phyloP scores from a whole-genome alignment of 2,888 invertebrate genomes.

The Mesoligia furuncula region DNA sequence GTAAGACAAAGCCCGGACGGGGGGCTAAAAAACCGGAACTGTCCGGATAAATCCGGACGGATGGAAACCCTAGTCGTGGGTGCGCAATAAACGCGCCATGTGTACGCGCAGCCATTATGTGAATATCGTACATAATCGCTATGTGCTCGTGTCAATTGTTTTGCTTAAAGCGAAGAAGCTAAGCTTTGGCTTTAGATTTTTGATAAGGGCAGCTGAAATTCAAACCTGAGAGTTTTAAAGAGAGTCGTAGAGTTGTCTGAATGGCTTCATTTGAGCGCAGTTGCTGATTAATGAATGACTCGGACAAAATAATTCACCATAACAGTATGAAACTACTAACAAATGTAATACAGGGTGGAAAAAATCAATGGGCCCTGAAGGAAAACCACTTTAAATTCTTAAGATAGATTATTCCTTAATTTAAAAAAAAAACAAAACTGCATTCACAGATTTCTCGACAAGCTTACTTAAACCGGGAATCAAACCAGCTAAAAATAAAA shows the following conservation, averaged over 20 bases:
- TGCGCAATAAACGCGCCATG: slow-evolving; percentile 73
- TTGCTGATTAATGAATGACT: neutral
- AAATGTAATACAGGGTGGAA: neutral
- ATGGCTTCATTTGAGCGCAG: neutral
- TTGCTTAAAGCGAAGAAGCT: slow-evolving; percentile 67
- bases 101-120: slow-evolving; percentile 71
- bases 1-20: no score
- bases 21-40: neutral
- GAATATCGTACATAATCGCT: slow-evolving; percentile 71
- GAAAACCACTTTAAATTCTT: neutral
- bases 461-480: no score
- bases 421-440: neutral
- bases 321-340: neutral
- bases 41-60: neutral
- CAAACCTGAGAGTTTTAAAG: neutral
- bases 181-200: slow-evolving; percentile 4
- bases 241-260: neutral
- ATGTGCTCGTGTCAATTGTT: slow-evolving; percentile 75
- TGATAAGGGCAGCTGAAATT: neutral
- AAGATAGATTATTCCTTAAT: neutral
- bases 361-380: neutral
- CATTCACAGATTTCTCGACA: no score
- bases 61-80: slow-evolving; percentile 38
- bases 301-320: neutral
- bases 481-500: no score